Evolutionary conservation across 2,888 invertebrate genomes (phyloP), one percentile per base, ranked within the genome.

Genomic region (Chydorus sphaericus): DNA sequence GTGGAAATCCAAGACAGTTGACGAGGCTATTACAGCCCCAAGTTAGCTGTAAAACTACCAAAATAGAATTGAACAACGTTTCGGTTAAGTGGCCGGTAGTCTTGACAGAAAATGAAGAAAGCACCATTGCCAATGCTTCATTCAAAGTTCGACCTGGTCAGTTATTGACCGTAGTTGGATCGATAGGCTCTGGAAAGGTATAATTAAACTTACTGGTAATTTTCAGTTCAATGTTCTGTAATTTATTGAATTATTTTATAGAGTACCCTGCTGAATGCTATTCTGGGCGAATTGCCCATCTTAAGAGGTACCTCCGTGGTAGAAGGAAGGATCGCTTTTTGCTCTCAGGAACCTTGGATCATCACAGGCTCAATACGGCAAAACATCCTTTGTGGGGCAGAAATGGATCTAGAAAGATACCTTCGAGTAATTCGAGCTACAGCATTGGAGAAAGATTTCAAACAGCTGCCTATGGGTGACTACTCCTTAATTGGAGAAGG

Each of bases 141-240:
- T 58, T 55, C 30, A 48, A 54, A 11, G 61, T 60, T 6, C 59
- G 60, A 31, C 56, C 59, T 10, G 61, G 61, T 20, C 56, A 61
- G 51, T 71, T 80, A 54, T 80, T 85, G 62, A 88, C 85, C 2
- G 75, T 93, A 16, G 83, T 92, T 58, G 92, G 92, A 10, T 81
- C 89, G 0, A 90, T 92, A 11, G 93, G 92, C 8, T 77, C 86
- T 30, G 93, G 92, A 65, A 93, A 88, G 70, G 77, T 77, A 64
- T 56, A n/a, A n/a, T n/a, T n/a, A n/a, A n/a, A n/a, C n/a, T n/a
- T n/a, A n/a, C n/a, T n/a, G n/a, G n/a, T n/a, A n/a, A n/a, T n/a
- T n/a, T n/a, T n/a, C n/a, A n/a, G n/a, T n/a, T 6, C 10, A 33
- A 33, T 11, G 36, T 33, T 31, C 18, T 31, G 10, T 20, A 11